Base-by-base conservation (phyloP, 2,888 invertebrate species). In the Rugalucina vietnamica region DNA sequence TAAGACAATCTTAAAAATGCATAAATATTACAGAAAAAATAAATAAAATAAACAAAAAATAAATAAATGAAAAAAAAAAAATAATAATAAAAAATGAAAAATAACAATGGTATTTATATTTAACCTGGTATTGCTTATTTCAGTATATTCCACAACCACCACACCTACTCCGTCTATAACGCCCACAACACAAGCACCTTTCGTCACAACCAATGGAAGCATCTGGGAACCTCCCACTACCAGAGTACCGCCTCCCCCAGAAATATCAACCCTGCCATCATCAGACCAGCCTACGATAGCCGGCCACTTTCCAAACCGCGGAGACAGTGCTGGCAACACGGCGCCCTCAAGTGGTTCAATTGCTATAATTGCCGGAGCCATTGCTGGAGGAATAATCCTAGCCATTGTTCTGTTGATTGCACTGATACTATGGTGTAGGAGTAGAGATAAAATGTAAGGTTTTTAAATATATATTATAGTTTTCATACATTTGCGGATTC, bases 321-420 rank as follows among this genome's bases (percentile, higher is more conserved):
- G 49, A 29, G 5, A 60, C 75, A 12, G 32, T 29, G 12, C 69
- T 24, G 14, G 65, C 43, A 36, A 72, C 24, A 29, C 50, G 8
- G 14, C 39, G 43, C 29, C 37, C 2, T 21, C 70, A 10, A 36
- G 29, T 4, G 54, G 50, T 21, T 77, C 78, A 29, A 60, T 54
- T 5, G 81, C 78, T 24, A 79, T 85, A n/a, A 82, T 85, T 37
- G 85, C 85, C 4, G 87, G 87, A 18, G 87, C 81, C 21, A 39
- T 85, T 8, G 75, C 87, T 34, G 87, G 87, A 0, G 87, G 87
- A 0, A 65, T 81, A 14, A 79, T 87, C 18, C 72, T 87, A 21
- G 24, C 74, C 5, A n/a, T 84, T 4, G 82, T 87, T 8, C 75
- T 87, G 10, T 14, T 87, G 18, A 60, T 87, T 14, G 87, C 83